Evolutionary conservation across 1,140 invertebrate genomes (phyloP), one percentile per base, ranked within the genome.

Genomic region (Rhizoglyphus robini): DNA sequence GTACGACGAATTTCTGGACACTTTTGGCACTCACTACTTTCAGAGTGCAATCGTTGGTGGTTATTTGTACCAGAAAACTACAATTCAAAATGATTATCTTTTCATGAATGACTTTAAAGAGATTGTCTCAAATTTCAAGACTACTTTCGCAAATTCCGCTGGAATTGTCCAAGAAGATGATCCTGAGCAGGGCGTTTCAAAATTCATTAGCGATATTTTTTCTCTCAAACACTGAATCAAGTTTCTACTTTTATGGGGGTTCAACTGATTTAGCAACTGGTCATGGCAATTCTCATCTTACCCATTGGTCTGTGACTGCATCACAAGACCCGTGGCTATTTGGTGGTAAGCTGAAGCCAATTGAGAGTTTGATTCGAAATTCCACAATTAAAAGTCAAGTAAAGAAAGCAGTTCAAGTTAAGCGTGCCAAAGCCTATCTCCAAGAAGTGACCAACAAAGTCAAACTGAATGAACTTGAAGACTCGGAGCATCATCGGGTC

Each of bases 11-110:
- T 65, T 65, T 11, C 18, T 65, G 13, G 46, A 65, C 20, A 65
- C 46, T n/a, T 65, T 61, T 32, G 63, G 63, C 5, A 65, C 63
- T 3, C 63, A 65, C 36, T 65, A 65, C 29, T 65, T 65, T 23
- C 25, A 65, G n/a, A 31, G 8, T 4, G 63, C 20, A 11, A 25
- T 65, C 3, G 61, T 65, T 27, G 63, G 63, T 5, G 63, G 63
- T 20, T 65, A 20, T 59, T 4, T 65, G 8, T 32, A 38, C 5
- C 46, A 60, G 30, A 27, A 36, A 30, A 60, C 58, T 15, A 34
- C 23, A 34, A 20, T 60, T 27, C 8, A 60, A 34, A 27, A 60
- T 20, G 15, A 32, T 25, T 54, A 54, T 32, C 20, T 25, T 5
- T 5, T 11, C 8, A 5, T 11, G 23, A 8, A 8, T 8, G 5